These are phyloP conservation scores for Cervus canadensis DNA, from an alignment of 2,113 vertebrate genomes.

Conservation along the genomic window DNA sequence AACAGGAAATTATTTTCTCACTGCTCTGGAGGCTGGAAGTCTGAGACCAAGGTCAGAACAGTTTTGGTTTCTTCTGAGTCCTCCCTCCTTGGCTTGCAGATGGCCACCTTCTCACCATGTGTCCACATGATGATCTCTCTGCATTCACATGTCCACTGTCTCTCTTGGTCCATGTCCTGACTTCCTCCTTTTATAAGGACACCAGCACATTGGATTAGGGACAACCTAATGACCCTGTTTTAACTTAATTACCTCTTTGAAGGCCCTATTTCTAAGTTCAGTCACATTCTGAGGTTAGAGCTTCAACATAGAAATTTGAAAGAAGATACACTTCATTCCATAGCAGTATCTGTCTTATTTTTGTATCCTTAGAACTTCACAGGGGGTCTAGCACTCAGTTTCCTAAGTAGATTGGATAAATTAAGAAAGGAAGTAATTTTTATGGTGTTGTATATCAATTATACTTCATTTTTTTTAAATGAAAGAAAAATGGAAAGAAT, in stretches of 20 bases:
- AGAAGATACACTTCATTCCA: neutral
- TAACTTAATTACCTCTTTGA: neutral
- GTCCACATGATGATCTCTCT: neutral
- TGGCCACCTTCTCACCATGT: neutral
- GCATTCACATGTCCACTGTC: rapidly evolving
- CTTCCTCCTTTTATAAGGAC: neutral
- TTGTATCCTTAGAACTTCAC: neutral
- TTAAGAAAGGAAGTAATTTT: neutral
- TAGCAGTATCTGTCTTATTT: neutral
- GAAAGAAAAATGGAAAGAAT: neutral
- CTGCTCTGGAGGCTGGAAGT: neutral
- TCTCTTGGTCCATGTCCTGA: neutral
- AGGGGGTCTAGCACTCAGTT: neutral
- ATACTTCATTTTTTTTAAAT: neutral
- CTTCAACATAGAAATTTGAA: neutral
- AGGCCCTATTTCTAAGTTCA: neutral
- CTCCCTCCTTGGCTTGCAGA: neutral
- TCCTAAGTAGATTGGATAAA: neutral
- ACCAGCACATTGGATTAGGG: neutral
- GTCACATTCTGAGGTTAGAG: neutral
- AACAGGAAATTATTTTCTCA: neutral
- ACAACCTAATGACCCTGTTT: neutral
- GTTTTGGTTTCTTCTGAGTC: neutral
- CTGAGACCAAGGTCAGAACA: neutral
- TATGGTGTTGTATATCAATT: neutral